Evolutionary conservation across 2,113 vertebrate genomes (phyloP).

Genomic region (Calidris pugnax): DNA sequence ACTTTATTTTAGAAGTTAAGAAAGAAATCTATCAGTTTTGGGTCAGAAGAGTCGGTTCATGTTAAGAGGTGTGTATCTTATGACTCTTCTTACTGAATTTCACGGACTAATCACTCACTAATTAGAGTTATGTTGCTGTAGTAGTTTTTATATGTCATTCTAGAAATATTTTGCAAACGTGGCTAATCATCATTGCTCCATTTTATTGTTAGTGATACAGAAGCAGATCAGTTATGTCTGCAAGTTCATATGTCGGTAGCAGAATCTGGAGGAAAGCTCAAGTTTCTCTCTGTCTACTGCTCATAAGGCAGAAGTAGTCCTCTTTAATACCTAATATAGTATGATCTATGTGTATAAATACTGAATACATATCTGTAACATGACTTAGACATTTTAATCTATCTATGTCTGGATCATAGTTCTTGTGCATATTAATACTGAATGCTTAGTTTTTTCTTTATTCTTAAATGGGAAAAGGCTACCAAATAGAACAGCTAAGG

Average conservation of each 20-base stretch:
- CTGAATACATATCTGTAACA: background rate
- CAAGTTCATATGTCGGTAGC: background rate
- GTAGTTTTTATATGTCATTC: background rate
- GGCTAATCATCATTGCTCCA: background rate
- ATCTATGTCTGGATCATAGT: background rate
- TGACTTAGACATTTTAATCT: background rate
- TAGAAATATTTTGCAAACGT: background rate
- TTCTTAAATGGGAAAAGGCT: background rate
- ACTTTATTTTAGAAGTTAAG: background rate
- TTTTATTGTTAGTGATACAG: background rate
- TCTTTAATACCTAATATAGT: background rate
- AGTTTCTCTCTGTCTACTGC: background rate
- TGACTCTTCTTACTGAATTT: background rate
- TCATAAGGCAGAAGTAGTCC: background rate
- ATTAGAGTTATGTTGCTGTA: background rate
- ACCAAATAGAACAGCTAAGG: background rate
- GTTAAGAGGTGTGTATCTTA: background rate
- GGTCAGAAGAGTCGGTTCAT: background rate
- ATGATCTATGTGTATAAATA: background rate
- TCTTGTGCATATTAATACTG: background rate
- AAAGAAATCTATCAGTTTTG: background rate
- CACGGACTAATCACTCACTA: background rate
- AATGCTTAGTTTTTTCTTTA: background rate
- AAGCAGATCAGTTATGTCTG: background rate
- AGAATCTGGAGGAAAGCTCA: background rate